A percentile compares a stretch with the other conserved stretches of the same genome.
Evolutionary conservation across 2,113 vertebrate genomes (phyloP).

Genomic region (Psittacara wagleri): DNA sequence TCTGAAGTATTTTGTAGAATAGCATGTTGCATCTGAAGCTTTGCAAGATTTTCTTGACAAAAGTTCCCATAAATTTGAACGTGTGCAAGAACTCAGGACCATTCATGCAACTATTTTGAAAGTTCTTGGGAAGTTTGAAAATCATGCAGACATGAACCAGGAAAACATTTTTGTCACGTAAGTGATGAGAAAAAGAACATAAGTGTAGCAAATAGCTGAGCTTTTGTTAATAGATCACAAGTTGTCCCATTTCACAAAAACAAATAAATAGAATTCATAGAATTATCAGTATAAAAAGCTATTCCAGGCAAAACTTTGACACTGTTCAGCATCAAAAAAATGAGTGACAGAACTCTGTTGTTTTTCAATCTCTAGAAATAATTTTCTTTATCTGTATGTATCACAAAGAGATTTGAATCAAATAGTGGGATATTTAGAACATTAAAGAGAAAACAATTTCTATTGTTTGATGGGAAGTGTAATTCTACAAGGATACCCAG

Average conservation of each 20-base stretch:
- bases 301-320: slow-evolving; percentile 16
- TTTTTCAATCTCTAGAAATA: slow-evolving; percentile 49
- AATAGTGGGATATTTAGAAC: slow-evolving; percentile 56
- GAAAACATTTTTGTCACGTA: background rate
- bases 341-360: slow-evolving; percentile 66
- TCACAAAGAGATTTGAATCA: slow-evolving; percentile 49
- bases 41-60: background rate
- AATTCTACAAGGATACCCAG: slow-evolving; percentile 63
- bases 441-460: slow-evolving; percentile 64
- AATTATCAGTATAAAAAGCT: slow-evolving; percentile 14
- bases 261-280: slow-evolving; percentile 49
- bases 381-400: slow-evolving; percentile 44
- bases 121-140: background rate
- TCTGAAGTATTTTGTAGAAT: background rate
- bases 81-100: background rate
- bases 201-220: background rate
- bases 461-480: slow-evolving; percentile 58
- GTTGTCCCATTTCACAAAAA: background rate
- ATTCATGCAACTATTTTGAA: background rate
- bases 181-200: background rate
- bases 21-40: background rate
- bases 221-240: background rate
- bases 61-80: background rate
- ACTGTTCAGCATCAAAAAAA: slow-evolving; percentile 40
- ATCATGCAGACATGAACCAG: background rate